Base-by-base conservation (phyloP, 2,888 invertebrate species). In the Rotaria sp. region DNA sequence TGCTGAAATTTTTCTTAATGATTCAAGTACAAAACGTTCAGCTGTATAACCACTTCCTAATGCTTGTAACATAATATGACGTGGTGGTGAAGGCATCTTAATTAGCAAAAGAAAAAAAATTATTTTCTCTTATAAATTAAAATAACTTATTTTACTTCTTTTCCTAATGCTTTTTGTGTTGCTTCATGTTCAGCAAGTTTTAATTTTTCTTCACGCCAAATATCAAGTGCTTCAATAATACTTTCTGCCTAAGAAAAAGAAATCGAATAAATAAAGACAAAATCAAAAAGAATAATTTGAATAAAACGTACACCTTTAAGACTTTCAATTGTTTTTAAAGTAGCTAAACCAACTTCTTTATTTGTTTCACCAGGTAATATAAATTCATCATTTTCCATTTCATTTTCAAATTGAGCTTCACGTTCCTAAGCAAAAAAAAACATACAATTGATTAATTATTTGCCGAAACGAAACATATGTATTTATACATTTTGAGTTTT, bases 211-310 rank as follows among this genome's bases (percentile, higher is more conserved):
- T 88, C 88, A 48, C 90, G 87, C 38, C 94, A 94, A 85, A 96
- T 93, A 87, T 95, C 95, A 86, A 99, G 91, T 88, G 96, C 96
- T 91, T 98, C 97, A 89, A 97, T 92, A 88, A 99, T 94, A 85
- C 94, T 94, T 90, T 98, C 98, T 50, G 96, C 96, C 93, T 93
- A 88, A 48, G 87, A 89, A 87, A 55, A 84, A 84, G n/a, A n/a
- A n/a, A n/a, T n/a, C 50, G 18, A 50, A 50, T 50, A 50, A 2
- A 45, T 13, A 85, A 85, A 21, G 1, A 7, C 21, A 26, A 52
- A 85, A 57, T 45, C 26, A 21, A 26, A 85, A 10, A 67, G 45
- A 45, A 30, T 87, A 87, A 52, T 84, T 84, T 85, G 30, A 84
- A 86, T 35, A 26, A 84, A 88, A 92, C 94, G 93, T 93, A 95